phyloP scores from a whole-genome alignment of 1,140 invertebrate genomes.

The Spodoptera litura region DNA sequence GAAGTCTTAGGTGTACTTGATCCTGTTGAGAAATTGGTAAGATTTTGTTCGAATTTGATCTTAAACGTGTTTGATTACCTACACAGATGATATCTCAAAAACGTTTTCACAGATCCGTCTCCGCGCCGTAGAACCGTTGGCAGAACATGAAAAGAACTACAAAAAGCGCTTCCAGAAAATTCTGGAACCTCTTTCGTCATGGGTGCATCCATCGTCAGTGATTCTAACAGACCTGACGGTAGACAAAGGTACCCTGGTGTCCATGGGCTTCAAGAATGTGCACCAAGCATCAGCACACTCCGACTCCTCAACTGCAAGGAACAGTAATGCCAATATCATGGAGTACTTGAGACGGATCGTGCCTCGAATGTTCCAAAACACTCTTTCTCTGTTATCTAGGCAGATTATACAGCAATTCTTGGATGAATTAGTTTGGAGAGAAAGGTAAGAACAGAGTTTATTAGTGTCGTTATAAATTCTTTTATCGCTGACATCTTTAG shows the following conservation, averaged over 20 bases:
- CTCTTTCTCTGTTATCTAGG: conserved; percentile 92
- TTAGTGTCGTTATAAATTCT: not conserved
- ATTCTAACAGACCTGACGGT: conserved; percentile 94
- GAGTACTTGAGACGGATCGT: conserved; percentile 94
- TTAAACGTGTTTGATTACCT: too few relatives aligned
- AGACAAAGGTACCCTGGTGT: conserved; percentile 91
- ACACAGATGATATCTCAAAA: too few relatives aligned
- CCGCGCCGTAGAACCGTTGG: conserved; percentile 92
- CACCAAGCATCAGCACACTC: conserved; percentile 89
- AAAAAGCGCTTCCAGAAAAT: conserved; percentile 92
- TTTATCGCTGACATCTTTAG: too few relatives aligned
- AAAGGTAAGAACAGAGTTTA: conserved; percentile 64
- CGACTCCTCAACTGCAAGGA: conserved; percentile 85
- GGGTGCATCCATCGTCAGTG: conserved; percentile 92
- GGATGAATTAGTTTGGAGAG: conserved; percentile 94
- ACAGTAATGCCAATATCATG: conserved; percentile 93
- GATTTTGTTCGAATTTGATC: not conserved
- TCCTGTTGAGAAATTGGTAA: conserved; percentile 89
- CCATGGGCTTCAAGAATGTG: conserved; percentile 92
- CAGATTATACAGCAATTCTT: conserved; percentile 96
- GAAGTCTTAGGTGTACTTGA: conserved; percentile 95
- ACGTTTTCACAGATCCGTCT: conserved; percentile 87
- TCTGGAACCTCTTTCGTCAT: conserved; percentile 90
- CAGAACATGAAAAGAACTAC: conserved; percentile 91
- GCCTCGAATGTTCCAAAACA: conserved; percentile 96